These are phyloP conservation scores for Bufo gargarizans DNA, from an alignment of 2,113 vertebrate genomes.

Conservation along the genomic window DNA sequence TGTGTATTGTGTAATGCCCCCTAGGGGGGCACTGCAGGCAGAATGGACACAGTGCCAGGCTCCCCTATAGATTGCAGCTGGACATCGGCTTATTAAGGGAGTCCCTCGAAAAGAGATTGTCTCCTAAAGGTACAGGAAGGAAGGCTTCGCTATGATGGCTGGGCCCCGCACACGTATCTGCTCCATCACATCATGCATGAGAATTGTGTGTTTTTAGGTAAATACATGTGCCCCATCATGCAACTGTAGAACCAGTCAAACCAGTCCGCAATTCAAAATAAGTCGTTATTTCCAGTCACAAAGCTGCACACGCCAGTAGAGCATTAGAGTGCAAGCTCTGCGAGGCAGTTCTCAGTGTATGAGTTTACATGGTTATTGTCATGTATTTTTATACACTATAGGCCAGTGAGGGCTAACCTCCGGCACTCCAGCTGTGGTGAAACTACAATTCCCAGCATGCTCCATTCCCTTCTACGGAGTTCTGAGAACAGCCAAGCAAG, in stretches of 20 bases:
- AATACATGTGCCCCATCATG: neutral
- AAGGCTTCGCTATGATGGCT: too few relatives aligned
- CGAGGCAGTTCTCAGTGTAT: neutral
- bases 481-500: too few relatives aligned
- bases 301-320: neutral
- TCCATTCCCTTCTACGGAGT: too few relatives aligned
- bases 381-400: neutral
- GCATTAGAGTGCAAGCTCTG: neutral
- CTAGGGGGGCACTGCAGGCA: neutral
- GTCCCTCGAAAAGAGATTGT: too few relatives aligned
- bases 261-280: constrained; percentile 9
- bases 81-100: too few relatives aligned
- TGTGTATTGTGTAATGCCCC: neutral
- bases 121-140: too few relatives aligned
- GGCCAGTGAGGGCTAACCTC: neutral
- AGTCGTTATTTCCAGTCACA: neutral
- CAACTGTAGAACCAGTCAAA: neutral
- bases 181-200: neutral
- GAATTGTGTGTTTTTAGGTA: constrained; percentile 1
- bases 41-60: neutral
- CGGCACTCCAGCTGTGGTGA: too few relatives aligned
- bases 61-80: neutral
- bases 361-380: neutral
- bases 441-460: too few relatives aligned
- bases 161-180: too few relatives aligned